phyloP scores from a whole-genome alignment of 1,140 invertebrate species.

The Nymphalis io region DNA sequence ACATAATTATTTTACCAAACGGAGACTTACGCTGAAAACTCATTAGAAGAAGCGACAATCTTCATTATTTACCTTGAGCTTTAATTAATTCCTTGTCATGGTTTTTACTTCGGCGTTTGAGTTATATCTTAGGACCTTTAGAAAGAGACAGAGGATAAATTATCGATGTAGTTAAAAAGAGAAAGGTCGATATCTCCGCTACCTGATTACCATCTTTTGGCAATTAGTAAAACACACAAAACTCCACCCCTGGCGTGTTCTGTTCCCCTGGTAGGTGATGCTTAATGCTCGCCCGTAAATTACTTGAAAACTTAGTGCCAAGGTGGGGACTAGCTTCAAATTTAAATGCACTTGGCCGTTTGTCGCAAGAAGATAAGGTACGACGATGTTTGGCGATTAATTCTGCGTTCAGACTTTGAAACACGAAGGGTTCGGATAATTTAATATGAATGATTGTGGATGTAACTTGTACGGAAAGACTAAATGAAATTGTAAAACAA shows the following conservation, averaged over 20 bases:
- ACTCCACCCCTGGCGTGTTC: conserved; percentile 79
- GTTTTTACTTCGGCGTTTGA: conserved; percentile 79
- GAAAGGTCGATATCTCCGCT: conserved; percentile 58
- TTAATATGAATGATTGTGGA: not conserved
- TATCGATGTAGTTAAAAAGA: conserved; percentile 37
- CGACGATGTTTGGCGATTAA: conserved; percentile 49
- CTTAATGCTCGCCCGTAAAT: conserved; percentile 79
- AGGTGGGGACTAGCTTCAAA: conserved; percentile 70
- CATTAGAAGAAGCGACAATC: conserved; percentile 77
- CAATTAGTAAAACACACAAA: conserved; percentile 82
- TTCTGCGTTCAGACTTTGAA: conserved; percentile 12
- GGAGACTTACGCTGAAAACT: conserved; percentile 57
- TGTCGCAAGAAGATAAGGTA: conserved; percentile 50
- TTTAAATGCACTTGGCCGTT: conserved; percentile 69
- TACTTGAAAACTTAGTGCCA: conserved; percentile 76
- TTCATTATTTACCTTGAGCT: conserved; percentile 79
- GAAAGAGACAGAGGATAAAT: conserved; percentile 46
- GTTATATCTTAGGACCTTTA: conserved; percentile 64
- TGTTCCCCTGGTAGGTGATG: conserved; percentile 78
- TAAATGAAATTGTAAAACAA: not conserved
- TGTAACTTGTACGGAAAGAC: not conserved
- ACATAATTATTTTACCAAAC: conserved; percentile 16
- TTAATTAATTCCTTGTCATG: conserved; percentile 82
- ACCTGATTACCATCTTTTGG: conserved; percentile 81
- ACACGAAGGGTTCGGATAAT: not conserved